Evolutionary conservation across 2,797 vertebrate species (phyloP).

Genomic region (Pelobates cultripes): DNA sequence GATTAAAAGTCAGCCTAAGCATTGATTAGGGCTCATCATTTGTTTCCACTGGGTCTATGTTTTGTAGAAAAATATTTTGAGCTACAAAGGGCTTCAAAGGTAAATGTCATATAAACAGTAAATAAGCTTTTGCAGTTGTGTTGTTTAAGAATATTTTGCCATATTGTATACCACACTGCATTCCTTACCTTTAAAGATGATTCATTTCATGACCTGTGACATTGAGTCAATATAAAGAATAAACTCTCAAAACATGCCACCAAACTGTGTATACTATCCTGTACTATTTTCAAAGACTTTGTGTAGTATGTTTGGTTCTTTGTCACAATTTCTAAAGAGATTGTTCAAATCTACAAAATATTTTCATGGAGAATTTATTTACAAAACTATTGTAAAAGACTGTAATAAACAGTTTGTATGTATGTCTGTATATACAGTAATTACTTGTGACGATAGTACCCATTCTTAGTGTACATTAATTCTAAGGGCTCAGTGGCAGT

Average conservation of each 20-base stretch:
- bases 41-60: conserved; percentile 19
- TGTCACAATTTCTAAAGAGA: background rate
- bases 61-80: conserved; percentile 31
- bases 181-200: conserved; percentile 40
- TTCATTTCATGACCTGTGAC: conserved; percentile 34
- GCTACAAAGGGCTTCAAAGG: conserved; percentile 44
- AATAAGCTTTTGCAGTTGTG: conserved; percentile 31
- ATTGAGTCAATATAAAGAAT: conserved; percentile 19
- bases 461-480: too few relatives aligned
- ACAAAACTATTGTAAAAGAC: too few relatives aligned
- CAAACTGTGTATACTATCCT: background rate
- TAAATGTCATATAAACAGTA: conserved; percentile 48
- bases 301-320: background rate
- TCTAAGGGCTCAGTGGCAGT: too few relatives aligned
- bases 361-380: too few relatives aligned
- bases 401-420: too few relatives aligned
- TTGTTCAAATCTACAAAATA: too few relatives aligned
- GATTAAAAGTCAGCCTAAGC: background rate
- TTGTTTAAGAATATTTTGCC: conserved; percentile 47
- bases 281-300: background rate
- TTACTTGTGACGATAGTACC: too few relatives aligned
- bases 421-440: too few relatives aligned
- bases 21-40: conserved; percentile 5
- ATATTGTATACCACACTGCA: conserved; percentile 34
- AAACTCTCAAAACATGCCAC: background rate